Evolutionary conservation across 2,797 vertebrate species (phyloP), one percentile per base, ranked within the genome.

Genomic region (Chelidonichthys spinosus): DNA sequence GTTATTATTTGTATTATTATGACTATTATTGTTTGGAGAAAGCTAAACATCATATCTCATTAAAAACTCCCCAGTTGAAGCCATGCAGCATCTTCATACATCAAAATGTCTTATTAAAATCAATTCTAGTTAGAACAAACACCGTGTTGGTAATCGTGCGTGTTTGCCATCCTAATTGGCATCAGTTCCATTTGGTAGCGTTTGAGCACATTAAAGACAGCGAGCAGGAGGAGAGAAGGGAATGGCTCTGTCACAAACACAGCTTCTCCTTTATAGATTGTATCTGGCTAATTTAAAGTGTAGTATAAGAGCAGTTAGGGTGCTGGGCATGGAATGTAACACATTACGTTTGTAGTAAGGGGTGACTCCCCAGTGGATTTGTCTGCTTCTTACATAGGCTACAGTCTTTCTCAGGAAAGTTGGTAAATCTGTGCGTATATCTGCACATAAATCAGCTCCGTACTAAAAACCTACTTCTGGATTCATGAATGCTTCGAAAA

Each of bases 91-190:
- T 70, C 62, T 65, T 69, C 40, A 35, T 44, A 32, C 55, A 80
- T 78, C 42, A 73, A 62, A 46, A 58, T 72, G 56, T 64, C 62
- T 37, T 32, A 44, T 69, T 66, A 55, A 44, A 65, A 71, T 66
- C 53, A 63, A 53, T 71, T 53, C 39, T 35, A 50, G 32, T 46
- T 6, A 39, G 64, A 79, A 69, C 68, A 76, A 85, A 69, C 61
- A 18, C 65, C 61, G 4, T 59, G n/a, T 59, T 53, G 68, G 42
- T 47, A 1, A 15, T 15, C 10, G 49, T 9, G 55, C 68, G 58
- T 63, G 52, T 74, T 71, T 75, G 46, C 63, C 63, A 7, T 54
- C 63, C 46, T 74, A 74, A 74, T 82, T 71, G 71, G 75, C 75
- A 37, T 68, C 58, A 33, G 3, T 50, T 78, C 60, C n/a, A 49